Base-by-base conservation (phyloP, 2,888 invertebrate genomes). In the Pyrochroa serraticornis region DNA sequence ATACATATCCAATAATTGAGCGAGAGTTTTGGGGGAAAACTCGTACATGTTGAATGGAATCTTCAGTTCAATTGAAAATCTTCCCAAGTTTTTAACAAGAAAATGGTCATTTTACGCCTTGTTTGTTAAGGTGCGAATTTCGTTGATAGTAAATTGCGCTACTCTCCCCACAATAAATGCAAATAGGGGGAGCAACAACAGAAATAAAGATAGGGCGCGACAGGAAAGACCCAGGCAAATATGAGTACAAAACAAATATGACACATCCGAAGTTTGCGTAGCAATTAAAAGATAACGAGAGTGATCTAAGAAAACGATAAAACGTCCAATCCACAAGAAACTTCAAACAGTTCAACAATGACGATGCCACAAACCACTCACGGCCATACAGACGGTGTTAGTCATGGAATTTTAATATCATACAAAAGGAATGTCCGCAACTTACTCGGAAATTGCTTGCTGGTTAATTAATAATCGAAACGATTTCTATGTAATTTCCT, bases 281-380 rank as follows among this genome's bases (percentile, higher is more conserved):
- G 54, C 54, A 54, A 54, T 54, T 54, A 54, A 54, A 54, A 46
- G 39, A 35, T n/a, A 10, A 45, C 34, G 38, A 10, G 46, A 54
- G 45, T 47, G 47, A 54, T 54, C 47, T 54, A 47, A 54, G 42
- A 54, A 39, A 33, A 33, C 47, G 46, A 46, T 47, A 47, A 54
- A 46, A 54, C 41, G 41, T 30, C 54, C 39, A 53, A 22, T 22
- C 42, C 9, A 1, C 22, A 6, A 8, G 32, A 42, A 8, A 31
- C 22, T 22, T 22, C 22, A 22, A 22, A 22, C 22, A 5, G 22
- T 22, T 5, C 22, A 22, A 43, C 9, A 8, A 31, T 12, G 12
- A 43, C n/a, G 10, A 43, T 12, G 7, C 30, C 9, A 1, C 33
- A 12, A 1, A 22, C 9, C 2, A 30, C 7, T 30, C 10, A 6